These are phyloP conservation scores for Platichthys stellatus DNA, from an alignment of 2,113 vertebrate species.

Conservation along the genomic window DNA sequence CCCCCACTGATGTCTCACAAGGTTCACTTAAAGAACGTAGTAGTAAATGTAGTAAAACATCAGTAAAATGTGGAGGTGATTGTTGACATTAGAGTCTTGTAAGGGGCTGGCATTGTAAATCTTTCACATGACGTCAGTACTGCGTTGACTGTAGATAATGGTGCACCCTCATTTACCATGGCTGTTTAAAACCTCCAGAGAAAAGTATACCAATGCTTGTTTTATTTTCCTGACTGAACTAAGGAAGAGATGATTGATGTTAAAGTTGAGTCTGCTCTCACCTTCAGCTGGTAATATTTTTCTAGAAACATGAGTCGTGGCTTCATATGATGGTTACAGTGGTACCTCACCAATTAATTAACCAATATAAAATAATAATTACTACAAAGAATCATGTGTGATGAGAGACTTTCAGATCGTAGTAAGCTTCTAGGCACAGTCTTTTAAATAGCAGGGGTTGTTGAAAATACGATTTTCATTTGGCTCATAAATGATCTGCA, in stretches of 20 bases:
- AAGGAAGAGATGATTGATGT: slow-evolving; percentile 19
- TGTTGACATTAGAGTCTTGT: not conserved
- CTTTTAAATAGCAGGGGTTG: too few relatives aligned
- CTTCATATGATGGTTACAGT: not conserved
- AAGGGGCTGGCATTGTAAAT: not conserved
- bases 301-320: not conserved
- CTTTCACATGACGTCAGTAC: slow-evolving; percentile 14
- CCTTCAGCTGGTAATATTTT: not conserved
- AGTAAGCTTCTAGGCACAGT: too few relatives aligned
- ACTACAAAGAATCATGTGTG: not conserved
- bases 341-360: not conserved
- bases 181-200: not conserved
- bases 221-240: not conserved
- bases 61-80: not conserved
- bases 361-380: not conserved
- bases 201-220: not conserved
- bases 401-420: too few relatives aligned
- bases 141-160: not conserved
- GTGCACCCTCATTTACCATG: not conserved
- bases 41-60: not conserved
- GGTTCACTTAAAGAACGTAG: not conserved
- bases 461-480: not conserved
- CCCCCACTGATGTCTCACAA: not conserved
- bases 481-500: not conserved
- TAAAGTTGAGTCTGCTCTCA: not conserved